phyloP scores from a whole-genome alignment of 2,113 vertebrate species.

The Xiphophorus couchianus region DNA sequence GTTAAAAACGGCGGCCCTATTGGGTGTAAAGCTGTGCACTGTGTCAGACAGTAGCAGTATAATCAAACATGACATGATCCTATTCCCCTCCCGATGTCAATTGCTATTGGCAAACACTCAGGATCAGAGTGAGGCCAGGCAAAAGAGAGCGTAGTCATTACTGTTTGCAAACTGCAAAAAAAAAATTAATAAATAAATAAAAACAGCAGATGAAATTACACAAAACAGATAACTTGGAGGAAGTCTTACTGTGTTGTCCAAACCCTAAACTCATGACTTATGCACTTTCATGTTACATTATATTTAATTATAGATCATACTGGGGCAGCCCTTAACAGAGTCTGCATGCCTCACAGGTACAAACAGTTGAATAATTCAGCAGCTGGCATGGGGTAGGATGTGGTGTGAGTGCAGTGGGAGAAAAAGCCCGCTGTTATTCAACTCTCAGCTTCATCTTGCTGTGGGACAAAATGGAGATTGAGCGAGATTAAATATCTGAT shows the following conservation, averaged over 20 bases:
- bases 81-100: conserved; percentile 54
- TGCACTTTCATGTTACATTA: conserved; percentile 84
- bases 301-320: conserved; percentile 85
- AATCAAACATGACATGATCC: conserved; percentile 63
- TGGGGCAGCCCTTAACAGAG: conserved; percentile 73
- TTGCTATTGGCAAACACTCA: conserved; percentile 47
- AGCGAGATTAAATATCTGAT: conserved; percentile 55
- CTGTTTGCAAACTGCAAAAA: conserved; percentile 25
- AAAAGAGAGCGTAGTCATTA: neutral
- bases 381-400: conserved; percentile 62
- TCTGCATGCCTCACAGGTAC: conserved; percentile 81
- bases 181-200: conserved; percentile 40
- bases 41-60: conserved; percentile 47
- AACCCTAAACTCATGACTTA: conserved; percentile 76
- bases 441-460: conserved; percentile 50
- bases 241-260: conserved; percentile 72
- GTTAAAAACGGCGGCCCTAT: conserved; percentile 36
- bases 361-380: conserved; percentile 83
- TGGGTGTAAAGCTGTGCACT: conserved; percentile 50
- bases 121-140: conserved; percentile 19
- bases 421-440: conserved; percentile 63
- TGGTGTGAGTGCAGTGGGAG: conserved; percentile 63
- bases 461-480: conserved; percentile 65
- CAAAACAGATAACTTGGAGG: conserved; percentile 58
- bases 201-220: conserved; percentile 52